These are phyloP conservation scores for Agrochola circellaris DNA, from an alignment of 2,888 invertebrate genomes.

Conservation along the genomic window DNA sequence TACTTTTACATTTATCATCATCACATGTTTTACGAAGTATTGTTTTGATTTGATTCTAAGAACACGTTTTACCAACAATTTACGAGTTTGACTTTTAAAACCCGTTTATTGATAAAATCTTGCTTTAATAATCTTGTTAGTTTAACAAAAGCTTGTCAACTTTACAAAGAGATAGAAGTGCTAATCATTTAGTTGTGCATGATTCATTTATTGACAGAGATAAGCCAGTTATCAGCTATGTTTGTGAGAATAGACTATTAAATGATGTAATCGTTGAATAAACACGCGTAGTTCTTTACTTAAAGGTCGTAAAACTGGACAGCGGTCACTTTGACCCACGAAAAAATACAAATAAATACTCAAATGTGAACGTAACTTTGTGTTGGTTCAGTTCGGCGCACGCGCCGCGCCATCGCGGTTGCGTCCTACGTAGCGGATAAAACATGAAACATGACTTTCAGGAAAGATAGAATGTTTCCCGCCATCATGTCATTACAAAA, in stretches of 20 bases:
- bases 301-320: conserved; percentile 6
- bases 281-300: conserved; percentile 6
- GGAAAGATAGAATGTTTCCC: conserved; percentile 35
- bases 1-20: conserved; percentile 28
- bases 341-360: conserved; percentile 31
- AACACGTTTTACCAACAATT: conserved; percentile 12
- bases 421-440: conserved; percentile 51
- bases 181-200: conserved; percentile 35
- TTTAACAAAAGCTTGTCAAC: conserved; percentile 20
- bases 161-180: conserved; percentile 17
- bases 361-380: conserved; percentile 53
- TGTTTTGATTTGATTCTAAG: conserved; percentile 38
- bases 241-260: conserved; percentile 24
- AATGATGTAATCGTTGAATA: conserved; percentile 41
- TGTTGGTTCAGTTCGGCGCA: conserved; percentile 53
- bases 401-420: conserved; percentile 59
- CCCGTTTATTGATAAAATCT: conserved; percentile 12
- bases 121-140: conserved; percentile 16
- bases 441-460: conserved; percentile 51
- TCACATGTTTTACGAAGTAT: conserved; percentile 4
- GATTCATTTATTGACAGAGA: conserved; percentile 61
- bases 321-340: conserved; percentile 32
- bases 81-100: conserved; percentile 14
- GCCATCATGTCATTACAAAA: conserved; percentile 40
- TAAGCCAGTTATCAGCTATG: conserved; percentile 39